A percentile compares a stretch with the other conserved stretches of the same genome.
Conservation (phyloP, 2,113 vertebrate species). For the Tachycineta bicolor region DNA sequence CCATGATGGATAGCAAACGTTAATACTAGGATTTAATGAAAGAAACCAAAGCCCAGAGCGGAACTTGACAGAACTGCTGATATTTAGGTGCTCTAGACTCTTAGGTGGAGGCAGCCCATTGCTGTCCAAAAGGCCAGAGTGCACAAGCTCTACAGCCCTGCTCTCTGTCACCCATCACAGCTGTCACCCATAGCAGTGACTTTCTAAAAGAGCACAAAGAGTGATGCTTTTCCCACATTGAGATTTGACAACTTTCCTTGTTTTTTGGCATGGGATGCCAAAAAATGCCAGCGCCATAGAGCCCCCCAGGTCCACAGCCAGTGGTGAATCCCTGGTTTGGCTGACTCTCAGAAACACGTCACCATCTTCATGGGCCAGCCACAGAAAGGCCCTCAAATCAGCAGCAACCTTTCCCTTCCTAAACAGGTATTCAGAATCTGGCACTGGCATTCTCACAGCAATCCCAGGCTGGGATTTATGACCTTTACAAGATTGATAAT, state of each 20-base stretch:
- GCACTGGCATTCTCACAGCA: background rate
- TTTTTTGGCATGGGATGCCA: background rate
- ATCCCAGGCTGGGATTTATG: background rate
- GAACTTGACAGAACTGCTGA: background rate
- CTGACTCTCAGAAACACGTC: background rate
- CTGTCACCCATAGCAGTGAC: background rate
- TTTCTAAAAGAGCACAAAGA: background rate
- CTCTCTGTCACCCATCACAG: background rate
- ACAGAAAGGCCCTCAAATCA: background rate
- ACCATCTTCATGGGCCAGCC: background rate
- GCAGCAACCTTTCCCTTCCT: background rate
- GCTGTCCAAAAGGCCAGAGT: background rate
- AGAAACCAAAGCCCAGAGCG: background rate
- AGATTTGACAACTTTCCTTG: background rate
- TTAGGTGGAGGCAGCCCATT: accelerated
- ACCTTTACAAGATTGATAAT: background rate
- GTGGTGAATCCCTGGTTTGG: background rate
- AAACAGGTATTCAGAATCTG: background rate
- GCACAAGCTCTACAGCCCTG: background rate
- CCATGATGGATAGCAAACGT: background rate
- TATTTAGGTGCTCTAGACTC: background rate
- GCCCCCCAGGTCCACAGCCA: accelerated
- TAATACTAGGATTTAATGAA: background rate
- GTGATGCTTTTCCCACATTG: background rate
- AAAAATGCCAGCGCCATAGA: background rate